A percentile compares a stretch with the other conserved stretches of the same genome.
These are phyloP conservation scores for Hypomecis punctinalis DNA, from an alignment of 2,888 invertebrate species.

Conservation along the genomic window DNA sequence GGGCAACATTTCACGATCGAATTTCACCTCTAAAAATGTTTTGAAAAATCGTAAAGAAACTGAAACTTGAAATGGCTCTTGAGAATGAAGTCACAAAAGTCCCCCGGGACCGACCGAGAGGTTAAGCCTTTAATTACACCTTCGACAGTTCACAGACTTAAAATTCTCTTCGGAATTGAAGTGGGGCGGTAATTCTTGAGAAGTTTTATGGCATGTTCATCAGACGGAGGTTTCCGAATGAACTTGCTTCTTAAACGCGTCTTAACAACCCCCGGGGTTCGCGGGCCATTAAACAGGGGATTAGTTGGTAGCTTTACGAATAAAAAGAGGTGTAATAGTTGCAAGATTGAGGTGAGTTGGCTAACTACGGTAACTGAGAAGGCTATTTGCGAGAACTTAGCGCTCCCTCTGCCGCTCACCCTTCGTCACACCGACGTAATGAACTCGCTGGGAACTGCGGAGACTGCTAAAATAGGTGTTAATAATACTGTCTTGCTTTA, in stretches of 20 bases:
- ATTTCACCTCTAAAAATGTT: constrained; percentile 1
- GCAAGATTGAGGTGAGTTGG: constrained; percentile 46
- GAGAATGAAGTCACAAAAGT: constrained; percentile 38
- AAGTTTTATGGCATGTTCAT: constrained; percentile 61
- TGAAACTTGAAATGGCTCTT: constrained; percentile 21
- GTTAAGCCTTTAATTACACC: constrained; percentile 48
- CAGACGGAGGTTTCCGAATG: constrained; percentile 54
- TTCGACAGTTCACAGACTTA: constrained; percentile 49
- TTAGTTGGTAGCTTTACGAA: constrained; percentile 57
- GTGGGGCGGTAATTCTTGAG: constrained; percentile 47
- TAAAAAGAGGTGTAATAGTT: constrained; percentile 57
- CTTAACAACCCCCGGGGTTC: constrained; percentile 54
- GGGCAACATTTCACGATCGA: background rate
- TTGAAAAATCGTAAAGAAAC: constrained; percentile 21
- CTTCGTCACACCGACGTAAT: constrained; percentile 33
- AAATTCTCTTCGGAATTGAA: constrained; percentile 47
- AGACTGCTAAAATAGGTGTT: constrained; percentile 25
- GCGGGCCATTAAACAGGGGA: constrained; percentile 64
- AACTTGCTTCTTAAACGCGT: constrained; percentile 56
- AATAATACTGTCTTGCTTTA: constrained; percentile 14
- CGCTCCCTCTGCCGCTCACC: constrained; percentile 23
- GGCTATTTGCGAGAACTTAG: constrained; percentile 42
- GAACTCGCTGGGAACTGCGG: constrained; percentile 24
- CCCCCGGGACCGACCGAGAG: constrained; percentile 29
- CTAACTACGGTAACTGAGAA: constrained; percentile 44